These are phyloP conservation scores for Sarotherodon lohbergeri DNA, from an alignment of 2,113 vertebrate species.

Conservation along the genomic window DNA sequence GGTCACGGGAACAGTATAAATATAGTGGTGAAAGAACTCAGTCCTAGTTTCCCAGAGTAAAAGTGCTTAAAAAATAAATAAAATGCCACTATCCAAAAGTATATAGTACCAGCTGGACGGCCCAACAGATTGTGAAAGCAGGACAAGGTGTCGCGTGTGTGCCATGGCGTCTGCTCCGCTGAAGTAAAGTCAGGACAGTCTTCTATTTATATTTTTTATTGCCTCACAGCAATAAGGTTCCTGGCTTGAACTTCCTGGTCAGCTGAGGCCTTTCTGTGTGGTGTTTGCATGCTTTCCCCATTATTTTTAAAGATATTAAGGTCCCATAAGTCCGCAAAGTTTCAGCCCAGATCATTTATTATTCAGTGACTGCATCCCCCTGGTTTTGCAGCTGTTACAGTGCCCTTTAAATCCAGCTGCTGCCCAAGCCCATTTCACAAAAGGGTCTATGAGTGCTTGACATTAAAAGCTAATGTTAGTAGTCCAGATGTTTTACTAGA, in stretches of 20 bases:
- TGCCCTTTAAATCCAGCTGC: not conserved
- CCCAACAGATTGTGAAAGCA: not conserved
- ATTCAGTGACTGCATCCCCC: not conserved
- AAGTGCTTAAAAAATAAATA: not conserved
- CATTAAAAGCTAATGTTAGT: not conserved
- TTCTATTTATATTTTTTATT: not conserved
- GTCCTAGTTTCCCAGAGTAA: not conserved
- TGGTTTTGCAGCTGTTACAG: not conserved
- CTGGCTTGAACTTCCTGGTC: not conserved
- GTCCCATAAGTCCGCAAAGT: not conserved
- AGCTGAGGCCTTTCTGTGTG: not conserved
- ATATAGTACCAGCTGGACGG: not conserved
- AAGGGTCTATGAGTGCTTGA: not conserved
- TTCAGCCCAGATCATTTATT: not conserved
- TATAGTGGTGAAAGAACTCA: not conserved
- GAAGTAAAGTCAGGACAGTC: not conserved
- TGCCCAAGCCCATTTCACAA: not conserved
- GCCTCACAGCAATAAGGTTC: not conserved
- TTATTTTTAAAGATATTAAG: not conserved
- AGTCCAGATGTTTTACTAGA: not conserved
- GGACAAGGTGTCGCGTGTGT: not conserved
- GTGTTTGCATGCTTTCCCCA: not conserved
- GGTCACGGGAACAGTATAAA: not conserved
- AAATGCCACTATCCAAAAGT: not conserved
- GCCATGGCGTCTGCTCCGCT: not conserved